Conservation (phyloP, 2,888 invertebrate genomes). For the Dynastes tityus region DNA sequence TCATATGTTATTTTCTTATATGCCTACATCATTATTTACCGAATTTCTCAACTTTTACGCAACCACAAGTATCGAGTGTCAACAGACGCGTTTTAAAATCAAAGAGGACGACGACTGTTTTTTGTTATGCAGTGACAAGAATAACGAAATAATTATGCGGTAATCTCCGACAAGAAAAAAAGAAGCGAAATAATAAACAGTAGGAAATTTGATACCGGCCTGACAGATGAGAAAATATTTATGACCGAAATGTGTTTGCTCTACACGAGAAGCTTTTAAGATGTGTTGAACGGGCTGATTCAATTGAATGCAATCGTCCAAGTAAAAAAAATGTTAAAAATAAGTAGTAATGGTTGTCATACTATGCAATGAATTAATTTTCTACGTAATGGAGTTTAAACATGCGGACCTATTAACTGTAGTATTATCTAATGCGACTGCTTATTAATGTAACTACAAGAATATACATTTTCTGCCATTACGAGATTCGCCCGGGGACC, state of each 20-base stretch:
- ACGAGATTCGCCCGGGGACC: background rate
- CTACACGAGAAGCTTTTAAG: background rate
- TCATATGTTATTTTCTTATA: too few relatives aligned
- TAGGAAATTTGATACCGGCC: constrained; percentile 18
- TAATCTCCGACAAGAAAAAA: constrained; percentile 19
- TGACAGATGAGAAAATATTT: constrained; percentile 10
- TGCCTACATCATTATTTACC: too few relatives aligned
- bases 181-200: constrained; percentile 19
- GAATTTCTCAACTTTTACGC: too few relatives aligned
- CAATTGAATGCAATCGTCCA: background rate
- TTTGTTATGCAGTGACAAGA: constrained; percentile 13
- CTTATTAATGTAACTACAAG: too few relatives aligned
- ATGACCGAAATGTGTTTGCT: background rate
- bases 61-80: background rate
- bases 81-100: constrained; percentile 8
- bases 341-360: too few relatives aligned
- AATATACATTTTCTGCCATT: constrained; percentile 1
- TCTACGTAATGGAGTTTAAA: too few relatives aligned
- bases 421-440: too few relatives aligned
- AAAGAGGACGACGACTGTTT: background rate
- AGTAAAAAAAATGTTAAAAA: background rate
- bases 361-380: too few relatives aligned
- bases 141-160: constrained; percentile 36
- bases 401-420: too few relatives aligned
- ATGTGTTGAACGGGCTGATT: background rate